Percentiles rank a stretch among this genome's conserved stretches.
These are phyloP conservation scores for Enchytraeus crypticus DNA, from an alignment of 2,888 invertebrate genomes.

Conservation along the genomic window DNA sequence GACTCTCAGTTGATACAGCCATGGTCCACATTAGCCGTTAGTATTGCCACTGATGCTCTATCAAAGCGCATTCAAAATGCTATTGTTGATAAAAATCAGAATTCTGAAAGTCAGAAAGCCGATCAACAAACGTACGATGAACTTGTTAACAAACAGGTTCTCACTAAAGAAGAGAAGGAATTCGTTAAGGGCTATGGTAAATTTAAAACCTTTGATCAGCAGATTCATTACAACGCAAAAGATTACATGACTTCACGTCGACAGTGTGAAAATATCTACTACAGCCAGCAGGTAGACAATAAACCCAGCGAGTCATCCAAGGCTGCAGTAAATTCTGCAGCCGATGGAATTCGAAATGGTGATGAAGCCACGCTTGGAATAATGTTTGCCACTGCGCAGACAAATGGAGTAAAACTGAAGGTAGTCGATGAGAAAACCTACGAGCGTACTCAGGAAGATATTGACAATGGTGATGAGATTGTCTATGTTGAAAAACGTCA, in stretches of 20 bases:
- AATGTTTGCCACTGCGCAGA: background rate
- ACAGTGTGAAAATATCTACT: background rate
- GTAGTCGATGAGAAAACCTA: background rate
- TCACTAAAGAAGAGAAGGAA: background rate
- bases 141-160: background rate
- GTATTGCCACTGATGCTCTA: background rate
- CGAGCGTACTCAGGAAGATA: background rate
- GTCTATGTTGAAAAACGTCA: background rate
- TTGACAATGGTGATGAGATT: background rate
- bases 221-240: background rate
- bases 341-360: background rate
- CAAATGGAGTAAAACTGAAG: background rate
- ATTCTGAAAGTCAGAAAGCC: background rate
- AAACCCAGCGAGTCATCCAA: background rate
- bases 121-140: background rate
- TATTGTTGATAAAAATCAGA: background rate
- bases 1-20: background rate
- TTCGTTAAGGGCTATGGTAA: background rate
- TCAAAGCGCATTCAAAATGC: background rate
- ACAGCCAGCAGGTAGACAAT: background rate
- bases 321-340: background rate
- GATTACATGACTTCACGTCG: background rate
- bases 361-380: background rate
- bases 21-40: background rate
- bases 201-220: background rate